Evolutionary conservation across 1,140 invertebrate species (phyloP).

Genomic region (Telenomus remus): DNA sequence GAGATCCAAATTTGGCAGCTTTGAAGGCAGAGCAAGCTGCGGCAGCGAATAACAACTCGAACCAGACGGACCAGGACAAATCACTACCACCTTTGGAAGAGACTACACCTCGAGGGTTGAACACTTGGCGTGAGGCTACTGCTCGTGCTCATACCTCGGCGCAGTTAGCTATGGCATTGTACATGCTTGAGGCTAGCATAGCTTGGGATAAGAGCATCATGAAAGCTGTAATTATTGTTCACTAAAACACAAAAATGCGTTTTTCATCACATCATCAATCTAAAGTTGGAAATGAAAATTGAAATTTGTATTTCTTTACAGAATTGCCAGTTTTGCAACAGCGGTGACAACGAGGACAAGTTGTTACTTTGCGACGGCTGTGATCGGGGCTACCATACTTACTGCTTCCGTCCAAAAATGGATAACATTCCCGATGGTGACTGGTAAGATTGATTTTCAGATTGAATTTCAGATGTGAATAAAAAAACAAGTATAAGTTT

Average conservation of each 20-base stretch:
- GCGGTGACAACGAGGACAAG: slow-evolving; percentile 96
- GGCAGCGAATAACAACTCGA: slow-evolving; percentile 66
- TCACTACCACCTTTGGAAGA: slow-evolving; percentile 65
- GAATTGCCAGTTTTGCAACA: slow-evolving; percentile 97
- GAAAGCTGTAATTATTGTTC: slow-evolving; percentile 88
- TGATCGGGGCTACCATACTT: slow-evolving; percentile 98
- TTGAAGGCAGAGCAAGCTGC: slow-evolving; percentile 74
- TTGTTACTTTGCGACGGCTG: slow-evolving; percentile 96
- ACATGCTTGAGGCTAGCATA: slow-evolving; percentile 92
- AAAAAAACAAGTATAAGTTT: background rate
- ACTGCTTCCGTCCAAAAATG: slow-evolving; percentile 98
- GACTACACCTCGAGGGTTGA: slow-evolving; percentile 81
- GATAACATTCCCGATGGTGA: slow-evolving; percentile 97
- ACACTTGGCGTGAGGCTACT: slow-evolving; percentile 92
- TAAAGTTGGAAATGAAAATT: too few relatives aligned
- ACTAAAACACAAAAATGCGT: too few relatives aligned
- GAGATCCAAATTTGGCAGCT: slow-evolving; percentile 77
- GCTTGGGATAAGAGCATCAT: slow-evolving; percentile 99
- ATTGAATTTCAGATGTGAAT: background rate
- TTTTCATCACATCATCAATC: too few relatives aligned
- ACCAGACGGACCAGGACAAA: slow-evolving; percentile 64
- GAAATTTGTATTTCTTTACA: slow-evolving; percentile 74
- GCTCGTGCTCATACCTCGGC: slow-evolving; percentile 87
- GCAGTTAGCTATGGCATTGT: slow-evolving; percentile 92
- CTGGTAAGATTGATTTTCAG: slow-evolving; percentile 70